Conservation (phyloP, 2,797 vertebrate genomes). For the Anniella stebbinsi region DNA sequence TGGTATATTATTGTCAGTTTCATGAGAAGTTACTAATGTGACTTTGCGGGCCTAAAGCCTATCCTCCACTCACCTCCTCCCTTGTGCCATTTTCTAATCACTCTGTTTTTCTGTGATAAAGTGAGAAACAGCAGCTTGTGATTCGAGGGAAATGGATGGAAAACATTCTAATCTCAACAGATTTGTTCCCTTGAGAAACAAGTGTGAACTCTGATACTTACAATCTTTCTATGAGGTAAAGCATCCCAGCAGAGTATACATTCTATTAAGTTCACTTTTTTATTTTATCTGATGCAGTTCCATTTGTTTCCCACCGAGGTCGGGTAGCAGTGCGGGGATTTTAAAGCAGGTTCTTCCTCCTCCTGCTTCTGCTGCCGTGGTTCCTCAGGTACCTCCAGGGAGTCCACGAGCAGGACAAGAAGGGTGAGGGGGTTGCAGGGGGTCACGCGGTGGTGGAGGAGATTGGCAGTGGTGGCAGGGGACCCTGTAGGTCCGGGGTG, state of each 20-base stretch:
- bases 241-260: background rate
- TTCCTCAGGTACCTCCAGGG: too few species aligned
- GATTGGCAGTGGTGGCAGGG: too few species aligned
- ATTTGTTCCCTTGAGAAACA: background rate
- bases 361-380: too few species aligned
- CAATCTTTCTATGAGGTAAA: background rate
- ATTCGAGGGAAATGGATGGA: background rate
- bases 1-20: background rate
- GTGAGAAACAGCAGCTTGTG: background rate
- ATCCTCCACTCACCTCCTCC: background rate
- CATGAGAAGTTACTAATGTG: conserved; percentile 41
- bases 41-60: conserved; percentile 28
- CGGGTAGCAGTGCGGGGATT: too few species aligned
- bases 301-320: too few species aligned
- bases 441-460: too few species aligned
- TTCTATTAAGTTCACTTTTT: conserved; percentile 23
- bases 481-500: too few species aligned
- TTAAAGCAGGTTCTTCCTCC: too few species aligned
- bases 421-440: too few species aligned
- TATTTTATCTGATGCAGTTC: background rate
- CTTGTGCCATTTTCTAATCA: background rate
- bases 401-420: too few species aligned
- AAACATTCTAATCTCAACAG: background rate
- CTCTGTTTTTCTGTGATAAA: conserved; percentile 27
- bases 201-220: background rate